Conservation (phyloP, 2,888 invertebrate species). For the Epinotia ramella region DNA sequence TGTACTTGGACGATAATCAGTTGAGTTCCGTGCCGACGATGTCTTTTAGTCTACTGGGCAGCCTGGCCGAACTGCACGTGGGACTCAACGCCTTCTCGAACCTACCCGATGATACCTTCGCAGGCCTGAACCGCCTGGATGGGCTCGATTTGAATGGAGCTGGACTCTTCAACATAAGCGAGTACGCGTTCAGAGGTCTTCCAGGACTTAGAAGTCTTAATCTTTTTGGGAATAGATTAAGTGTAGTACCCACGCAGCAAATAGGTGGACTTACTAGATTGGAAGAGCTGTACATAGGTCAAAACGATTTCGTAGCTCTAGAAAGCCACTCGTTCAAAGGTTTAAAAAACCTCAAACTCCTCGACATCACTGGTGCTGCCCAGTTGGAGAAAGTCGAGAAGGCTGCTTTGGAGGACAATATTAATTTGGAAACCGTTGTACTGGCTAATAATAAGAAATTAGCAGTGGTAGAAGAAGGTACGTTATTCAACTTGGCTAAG, state of each 20-base stretch:
- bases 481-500: conserved; percentile 91
- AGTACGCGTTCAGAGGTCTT: conserved; percentile 90
- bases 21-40: conserved; percentile 90
- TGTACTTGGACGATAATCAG: conserved; percentile 94
- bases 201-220: conserved; percentile 91
- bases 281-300: conserved; percentile 93
- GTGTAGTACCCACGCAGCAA: conserved; percentile 90
- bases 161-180: conserved; percentile 91
- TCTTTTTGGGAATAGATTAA: conserved; percentile 92
- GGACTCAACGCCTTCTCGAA: conserved; percentile 93
- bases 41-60: conserved; percentile 89
- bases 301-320: conserved; percentile 91
- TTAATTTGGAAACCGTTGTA: conserved; percentile 91
- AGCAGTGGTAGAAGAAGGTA: conserved; percentile 89
- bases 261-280: conserved; percentile 89
- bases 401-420: conserved; percentile 92
- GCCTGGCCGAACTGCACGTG: conserved; percentile 93
- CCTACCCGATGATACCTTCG: conserved; percentile 91
- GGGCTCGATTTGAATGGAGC: conserved; percentile 93
- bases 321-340: conserved; percentile 91
- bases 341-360: conserved; percentile 89
- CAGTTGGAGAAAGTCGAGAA: conserved; percentile 89
- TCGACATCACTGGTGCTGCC: conserved; percentile 92
- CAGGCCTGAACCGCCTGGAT: conserved; percentile 89
- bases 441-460: conserved; percentile 92